A percentile compares a stretch with the other conserved stretches of the same genome.
These are phyloP conservation scores for Orbicella faveolata DNA, from an alignment of 64 coral and sea anemone genomes.

Conservation along the genomic window DNA sequence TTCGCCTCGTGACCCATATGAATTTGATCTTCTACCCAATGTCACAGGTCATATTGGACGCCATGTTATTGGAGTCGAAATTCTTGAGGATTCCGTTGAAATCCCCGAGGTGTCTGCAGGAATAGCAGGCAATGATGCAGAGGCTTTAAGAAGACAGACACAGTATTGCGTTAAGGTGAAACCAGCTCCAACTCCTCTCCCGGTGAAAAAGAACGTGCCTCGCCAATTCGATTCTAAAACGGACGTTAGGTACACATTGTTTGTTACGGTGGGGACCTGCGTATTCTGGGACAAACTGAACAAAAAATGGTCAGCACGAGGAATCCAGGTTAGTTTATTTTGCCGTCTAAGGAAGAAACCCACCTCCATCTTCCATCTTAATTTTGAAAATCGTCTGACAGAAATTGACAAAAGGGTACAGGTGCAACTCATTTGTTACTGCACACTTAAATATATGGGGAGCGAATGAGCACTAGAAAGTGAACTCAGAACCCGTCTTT, in stretches of 20 bases:
- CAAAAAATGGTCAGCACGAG: constrained; percentile 56
- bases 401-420: too few species aligned
- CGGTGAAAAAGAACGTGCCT: not conserved
- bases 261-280: constrained; percentile 38
- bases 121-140: not conserved
- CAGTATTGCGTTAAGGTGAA: constrained; percentile 75
- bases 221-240: constrained; percentile 43
- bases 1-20: constrained; percentile 14
- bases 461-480: too few species aligned
- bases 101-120: not conserved
- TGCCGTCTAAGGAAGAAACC: not conserved
- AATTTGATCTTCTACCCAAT: not conserved
- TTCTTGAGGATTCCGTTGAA: not conserved
- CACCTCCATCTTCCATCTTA: not conserved
- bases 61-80: constrained; percentile 15
- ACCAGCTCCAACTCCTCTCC: constrained; percentile 47
- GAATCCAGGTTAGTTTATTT: constrained; percentile 45
- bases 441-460: too few species aligned
- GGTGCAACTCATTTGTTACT: too few species aligned
- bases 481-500: too few species aligned
- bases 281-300: constrained; percentile 59
- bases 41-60: not conserved
- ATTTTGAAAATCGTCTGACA: too few species aligned
- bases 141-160: not conserved
- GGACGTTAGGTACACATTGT: constrained; percentile 65